Base-by-base conservation (phyloP, 2,113 vertebrate species). In the Nothocercus julius region DNA sequence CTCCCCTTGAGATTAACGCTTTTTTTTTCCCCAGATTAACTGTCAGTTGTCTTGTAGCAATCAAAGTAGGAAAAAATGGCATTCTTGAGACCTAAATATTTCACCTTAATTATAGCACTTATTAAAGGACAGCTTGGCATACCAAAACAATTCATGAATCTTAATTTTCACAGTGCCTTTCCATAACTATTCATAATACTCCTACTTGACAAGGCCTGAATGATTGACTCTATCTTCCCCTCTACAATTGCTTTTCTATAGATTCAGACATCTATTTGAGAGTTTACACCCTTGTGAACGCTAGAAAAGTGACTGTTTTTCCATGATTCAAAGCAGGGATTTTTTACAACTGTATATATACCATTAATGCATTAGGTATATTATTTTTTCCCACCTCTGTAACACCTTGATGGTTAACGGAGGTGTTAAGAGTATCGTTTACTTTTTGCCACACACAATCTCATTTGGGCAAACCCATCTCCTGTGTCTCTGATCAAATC, bases 61-160 rank as follows among this genome's bases (percentile, higher is more conserved):
- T 72, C 90, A 93, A 90, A 92, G 73, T 13, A 93, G 32, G 38
- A 92, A 88, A 94, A 86, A 28, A 59, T 30, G 76, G 76, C 51
- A 70, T 86, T 85, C 73, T 87, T 68, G 58, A 91, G 81, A 92
- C 54, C 69, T 89, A 92, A 94, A 85, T 88, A 91, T 96, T 93
- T 93, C 69, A 61, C 38, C 68, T 68, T 70, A 89, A 87, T 54
- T 73, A 83, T 36, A 91, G 76, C 45, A 83, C 49, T 83, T 84
- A 85, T 54, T 85, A 95, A 36, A 89, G 36, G 68, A 75, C 19
- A 93, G 36, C 10, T 18, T 85, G 64, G 36, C 53, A 75, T 68
- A 80, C 49, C 38, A 77, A 87, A 78, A 64, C 45, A 82, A 1
- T 79, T 61, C 42, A 56, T 2, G 4, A 72, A 86, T 61, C 51